phyloP scores from a whole-genome alignment of 1,140 invertebrate genomes.

The Neoseiulus cucumeris region DNA sequence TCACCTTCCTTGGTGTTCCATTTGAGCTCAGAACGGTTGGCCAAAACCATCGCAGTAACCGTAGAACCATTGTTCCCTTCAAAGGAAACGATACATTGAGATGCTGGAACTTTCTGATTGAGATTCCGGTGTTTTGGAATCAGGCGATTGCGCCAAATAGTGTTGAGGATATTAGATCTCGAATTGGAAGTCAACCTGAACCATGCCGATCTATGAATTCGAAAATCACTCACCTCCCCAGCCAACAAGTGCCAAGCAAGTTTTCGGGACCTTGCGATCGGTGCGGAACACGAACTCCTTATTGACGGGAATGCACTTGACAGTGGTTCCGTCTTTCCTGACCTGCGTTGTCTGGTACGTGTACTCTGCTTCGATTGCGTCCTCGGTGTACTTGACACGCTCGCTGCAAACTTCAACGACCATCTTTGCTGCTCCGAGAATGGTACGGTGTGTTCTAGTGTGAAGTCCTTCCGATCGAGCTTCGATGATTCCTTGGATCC shows the following conservation, averaged over 20 bases:
- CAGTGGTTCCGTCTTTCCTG: constrained; percentile 32
- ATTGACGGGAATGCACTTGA: constrained; percentile 26
- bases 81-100: neutral
- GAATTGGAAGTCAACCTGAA: too few species aligned
- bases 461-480: too few species aligned
- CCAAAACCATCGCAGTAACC: constrained; percentile 70
- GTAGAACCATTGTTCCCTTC: constrained; percentile 77
- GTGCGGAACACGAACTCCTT: constrained; percentile 34
- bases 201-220: too few species aligned
- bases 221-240: constrained; percentile 44
- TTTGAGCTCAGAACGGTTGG: constrained; percentile 52
- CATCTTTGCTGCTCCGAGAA: neutral
- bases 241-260: constrained; percentile 80
- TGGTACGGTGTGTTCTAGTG: too few species aligned
- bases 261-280: constrained; percentile 42
- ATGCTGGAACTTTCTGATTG: too few species aligned
- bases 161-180: too few species aligned
- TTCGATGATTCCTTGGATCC: too few species aligned
- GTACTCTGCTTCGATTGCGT: constrained; percentile 54
- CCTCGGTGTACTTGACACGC: constrained; percentile 35
- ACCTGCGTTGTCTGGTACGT: constrained; percentile 51
- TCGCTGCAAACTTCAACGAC: neutral
- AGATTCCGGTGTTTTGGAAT: too few species aligned
- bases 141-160: too few species aligned
- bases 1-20: constrained; percentile 63